These are phyloP conservation scores for Stenodera caucasica DNA, from an alignment of 2,888 invertebrate species.

Conservation along the genomic window DNA sequence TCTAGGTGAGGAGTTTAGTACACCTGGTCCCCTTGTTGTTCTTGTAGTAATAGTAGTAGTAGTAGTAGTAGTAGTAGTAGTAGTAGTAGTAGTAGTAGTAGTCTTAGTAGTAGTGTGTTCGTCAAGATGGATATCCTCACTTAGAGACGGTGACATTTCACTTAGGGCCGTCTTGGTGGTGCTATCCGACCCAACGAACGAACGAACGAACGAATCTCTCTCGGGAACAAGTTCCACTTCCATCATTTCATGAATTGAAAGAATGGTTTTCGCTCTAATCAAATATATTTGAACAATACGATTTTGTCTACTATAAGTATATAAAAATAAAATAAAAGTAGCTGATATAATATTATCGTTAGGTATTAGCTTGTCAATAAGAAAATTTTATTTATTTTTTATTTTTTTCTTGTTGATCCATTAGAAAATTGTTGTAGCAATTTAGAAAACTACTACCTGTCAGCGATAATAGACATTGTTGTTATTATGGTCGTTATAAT, in stretches of 20 bases:
- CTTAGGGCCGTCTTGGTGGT: constrained; percentile 20
- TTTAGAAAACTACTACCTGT: too few species aligned
- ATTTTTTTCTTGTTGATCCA: neutral
- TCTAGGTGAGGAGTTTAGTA: constrained; percentile 25
- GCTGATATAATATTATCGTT: too few species aligned
- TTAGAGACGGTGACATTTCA: constrained; percentile 36
- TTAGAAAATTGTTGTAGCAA: neutral
- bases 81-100: too few species aligned
- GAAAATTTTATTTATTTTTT: too few species aligned
- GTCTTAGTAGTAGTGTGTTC: constrained; percentile 5
- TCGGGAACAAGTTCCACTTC: constrained; percentile 1
- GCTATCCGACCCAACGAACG: too few species aligned
- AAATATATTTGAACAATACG: neutral
- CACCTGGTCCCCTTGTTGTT: constrained; percentile 29
- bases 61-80: too few species aligned
- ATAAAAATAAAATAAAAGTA: too few species aligned
- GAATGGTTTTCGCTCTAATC: neutral
- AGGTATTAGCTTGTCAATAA: too few species aligned
- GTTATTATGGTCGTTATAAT: neutral
- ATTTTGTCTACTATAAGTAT: neutral
- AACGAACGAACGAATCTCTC: neutral
- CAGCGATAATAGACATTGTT: neutral
- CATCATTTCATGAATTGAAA: neutral
- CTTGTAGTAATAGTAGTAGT: too few species aligned
- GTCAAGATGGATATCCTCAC: constrained; percentile 34